A percentile compares a stretch with the other conserved stretches of the same genome.
These are phyloP conservation scores for Deilephila elpenor DNA, from an alignment of 2,888 invertebrate species.

Conservation along the genomic window DNA sequence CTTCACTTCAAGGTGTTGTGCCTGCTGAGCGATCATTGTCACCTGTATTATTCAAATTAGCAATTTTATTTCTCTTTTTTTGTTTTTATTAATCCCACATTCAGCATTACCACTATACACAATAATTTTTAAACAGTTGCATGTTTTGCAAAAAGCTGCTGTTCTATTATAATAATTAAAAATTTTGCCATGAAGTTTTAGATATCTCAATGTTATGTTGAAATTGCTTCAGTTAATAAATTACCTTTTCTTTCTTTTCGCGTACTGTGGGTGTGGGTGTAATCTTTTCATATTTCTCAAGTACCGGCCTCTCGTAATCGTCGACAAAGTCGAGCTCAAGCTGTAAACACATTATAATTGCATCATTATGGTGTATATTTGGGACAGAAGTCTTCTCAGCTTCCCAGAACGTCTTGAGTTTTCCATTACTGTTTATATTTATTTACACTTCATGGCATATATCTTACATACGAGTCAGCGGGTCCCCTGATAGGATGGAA, in stretches of 20 bases:
- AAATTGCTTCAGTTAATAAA: background rate
- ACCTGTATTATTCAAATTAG: constrained; percentile 65
- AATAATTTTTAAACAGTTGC: too few species aligned
- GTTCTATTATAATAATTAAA: too few species aligned
- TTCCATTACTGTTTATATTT: background rate
- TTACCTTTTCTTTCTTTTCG: constrained; percentile 79
- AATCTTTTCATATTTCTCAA: constrained; percentile 89
- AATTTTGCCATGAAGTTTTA: too few species aligned
- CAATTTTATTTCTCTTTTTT: constrained; percentile 19
- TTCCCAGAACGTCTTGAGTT: background rate
- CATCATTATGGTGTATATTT: constrained; percentile 32
- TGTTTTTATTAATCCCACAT: background rate
- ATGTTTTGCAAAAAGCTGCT: too few species aligned
- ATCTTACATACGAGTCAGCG: too few species aligned
- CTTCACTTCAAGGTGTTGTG: constrained; percentile 72
- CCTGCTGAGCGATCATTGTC: constrained; percentile 65
- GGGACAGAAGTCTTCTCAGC: background rate
- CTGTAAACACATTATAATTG: constrained; percentile 54
- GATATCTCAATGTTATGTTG: too few species aligned
- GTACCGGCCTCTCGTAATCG: constrained; percentile 90
- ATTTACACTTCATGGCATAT: background rate
- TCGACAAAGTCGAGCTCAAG: constrained; percentile 83
- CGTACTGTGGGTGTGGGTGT: constrained; percentile 74
- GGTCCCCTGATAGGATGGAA: too few species aligned
- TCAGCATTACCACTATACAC: background rate